Evolutionary conservation across 2,888 invertebrate genomes (phyloP), one percentile per base, ranked within the genome.

Genomic region (Idaea straminata): DNA sequence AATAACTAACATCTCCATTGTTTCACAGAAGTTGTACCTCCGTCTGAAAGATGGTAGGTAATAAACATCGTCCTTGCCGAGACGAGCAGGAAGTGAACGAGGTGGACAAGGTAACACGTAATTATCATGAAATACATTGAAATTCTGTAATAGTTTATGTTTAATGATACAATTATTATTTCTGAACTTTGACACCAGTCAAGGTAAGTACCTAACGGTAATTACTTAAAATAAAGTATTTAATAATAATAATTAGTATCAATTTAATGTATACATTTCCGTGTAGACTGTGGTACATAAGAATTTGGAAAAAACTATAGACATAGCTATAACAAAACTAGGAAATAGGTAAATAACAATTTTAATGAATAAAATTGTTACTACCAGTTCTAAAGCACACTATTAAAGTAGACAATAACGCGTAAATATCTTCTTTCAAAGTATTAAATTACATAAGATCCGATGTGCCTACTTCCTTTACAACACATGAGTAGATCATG

Each of bases 31-130:
- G 67, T 66, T 74, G 70, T 73, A 69, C 73, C 75, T 72, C 63
- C 68, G 70, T 65, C 68, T 72, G 72, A 77, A 74, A 73, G 67
- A 73, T 75, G 69, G 64, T 68, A 70, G 69, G 64, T 68, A 70
- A 64, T 62, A 64, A 69, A 63, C 64, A 65, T 64, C 70, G 70
- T 68, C 70, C 74, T 73, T 66, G 72, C 36, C 62, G 61, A 73
- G 72, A 74, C 67, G 67, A 72, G 66, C 71, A 82, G 79, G 79
- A 79, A 81, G 78, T 75, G 63, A 64, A 70, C 63, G 64, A 70
- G 68, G 71, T 73, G 71, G 71, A 74, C 81, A 82, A 83, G 83
- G 81, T 76, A 74, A 82, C 73, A 71, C 69, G 64, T 72, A 74
- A 77, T 79, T 78, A 83, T 76, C 74, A 75, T 64, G 66, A 72